Evolutionary conservation across 1,140 invertebrate genomes (phyloP).

Genomic region (Xylocopa sonorina): DNA sequence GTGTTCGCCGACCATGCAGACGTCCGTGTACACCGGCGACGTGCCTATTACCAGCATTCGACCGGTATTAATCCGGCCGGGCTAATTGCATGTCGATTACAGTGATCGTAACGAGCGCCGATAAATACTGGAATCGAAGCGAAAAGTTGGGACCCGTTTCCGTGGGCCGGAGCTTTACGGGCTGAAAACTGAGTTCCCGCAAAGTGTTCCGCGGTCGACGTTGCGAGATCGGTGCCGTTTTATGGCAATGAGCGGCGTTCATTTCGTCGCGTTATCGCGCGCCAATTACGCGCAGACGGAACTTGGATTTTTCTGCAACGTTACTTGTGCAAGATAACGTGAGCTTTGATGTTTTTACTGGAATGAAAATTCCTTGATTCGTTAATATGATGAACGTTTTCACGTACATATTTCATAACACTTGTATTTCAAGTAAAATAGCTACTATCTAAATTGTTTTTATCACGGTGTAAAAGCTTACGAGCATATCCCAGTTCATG

Average conservation of each 20-base stretch:
- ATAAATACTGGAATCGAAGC: constrained; percentile 64
- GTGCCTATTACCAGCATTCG: constrained; percentile 63
- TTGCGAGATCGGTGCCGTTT: constrained; percentile 9
- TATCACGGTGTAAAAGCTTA: not conserved
- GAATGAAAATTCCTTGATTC: not conserved
- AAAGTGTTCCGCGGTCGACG: constrained; percentile 10
- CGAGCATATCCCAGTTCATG: not conserved
- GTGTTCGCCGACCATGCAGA: constrained; percentile 9
- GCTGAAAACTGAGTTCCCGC: constrained; percentile 29
- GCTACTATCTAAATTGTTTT: not conserved
- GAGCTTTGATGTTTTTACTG: too few species aligned
- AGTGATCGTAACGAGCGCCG: constrained; percentile 64
- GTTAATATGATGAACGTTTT: not conserved
- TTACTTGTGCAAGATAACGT: too few species aligned
- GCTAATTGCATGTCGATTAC: constrained; percentile 69
- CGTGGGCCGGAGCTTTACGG: constrained; percentile 5
- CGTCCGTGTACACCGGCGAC: constrained; percentile 42
- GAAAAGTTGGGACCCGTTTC: constrained; percentile 61
- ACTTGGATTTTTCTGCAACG: not conserved
- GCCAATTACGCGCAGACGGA: not conserved
- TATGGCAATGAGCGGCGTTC: constrained; percentile 10
- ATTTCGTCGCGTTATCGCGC: constrained; percentile 30
- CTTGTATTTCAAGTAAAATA: not conserved
- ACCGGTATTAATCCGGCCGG: constrained; percentile 61
- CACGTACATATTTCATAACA: too few species aligned